Base-by-base conservation (phyloP, 2,113 vertebrate genomes). In the Pelecanus crispus region DNA sequence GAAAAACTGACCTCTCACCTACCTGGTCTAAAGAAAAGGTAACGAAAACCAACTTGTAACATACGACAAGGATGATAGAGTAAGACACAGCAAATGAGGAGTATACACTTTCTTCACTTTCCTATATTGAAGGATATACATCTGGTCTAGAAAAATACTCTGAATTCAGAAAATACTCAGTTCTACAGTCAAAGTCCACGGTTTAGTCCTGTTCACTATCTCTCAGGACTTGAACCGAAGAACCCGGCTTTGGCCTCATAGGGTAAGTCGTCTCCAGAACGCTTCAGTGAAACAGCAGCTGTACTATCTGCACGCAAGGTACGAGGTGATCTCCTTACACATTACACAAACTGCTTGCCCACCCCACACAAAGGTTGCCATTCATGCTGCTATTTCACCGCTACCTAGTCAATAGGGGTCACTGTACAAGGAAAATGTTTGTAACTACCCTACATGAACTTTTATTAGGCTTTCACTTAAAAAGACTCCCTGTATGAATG, bases 191-290 rank as follows among this genome's bases (percentile, higher is more conserved):
- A 40, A 59, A 80, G 62, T 25, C 29, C 29, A 19, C 2, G 16
- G 31, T 15, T 59, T 45, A 31, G 45, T 34, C 26, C 32, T 34
- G 32, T 13, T 53, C 56, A 8, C 55, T 13, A 14, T 17, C 49
- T 72, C 75, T 32, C 52, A 17, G 34, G 59, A 79, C 66, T 8
- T 32, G 26, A 88, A 18, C 18, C 52, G 55, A 36, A 72, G 66
- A 90, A 40, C 25, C 32, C 67, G 68, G 25, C 61, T 52, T 55
- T 72, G 70, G 42, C 44, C 52, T 28, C 31, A 4, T 0, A 24
- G 29, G 19, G 8, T 12, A 3, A 10, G 1, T 18, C 0, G 3
- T 17, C 44, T 58, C 66, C 66, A 75, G 56, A 58, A 44, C 0
- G 3, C 21, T 22, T 22, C n/a, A 5, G 1, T 5, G 55, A 11